Evolutionary conservation across 2,888 invertebrate species (phyloP), one percentile per base, ranked within the genome.

Genomic region (Drosophila kanekoi): DNA sequence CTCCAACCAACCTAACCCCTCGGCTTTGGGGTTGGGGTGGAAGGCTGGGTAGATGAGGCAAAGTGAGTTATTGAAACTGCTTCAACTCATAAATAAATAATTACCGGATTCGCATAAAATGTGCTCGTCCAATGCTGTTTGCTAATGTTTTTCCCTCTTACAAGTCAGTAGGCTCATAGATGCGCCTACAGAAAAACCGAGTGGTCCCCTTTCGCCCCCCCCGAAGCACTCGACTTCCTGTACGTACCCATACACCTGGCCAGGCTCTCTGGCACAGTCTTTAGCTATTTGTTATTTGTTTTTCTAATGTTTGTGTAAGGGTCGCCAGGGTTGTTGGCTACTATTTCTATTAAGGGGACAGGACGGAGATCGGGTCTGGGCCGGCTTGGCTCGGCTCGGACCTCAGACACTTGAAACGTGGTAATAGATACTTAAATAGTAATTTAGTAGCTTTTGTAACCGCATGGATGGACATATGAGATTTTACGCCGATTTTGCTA

Each of bases 41-140:
- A 8, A 8, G 40, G 49, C 40, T 44, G 57, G 2, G 47, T 49
- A 40, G 66, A 53, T 67, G 57, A 56, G 80, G 62, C 67, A 80
- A 85, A 83, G 84, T 90, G 89, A 91, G 89, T 91, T 91, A 91
- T 91, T 90, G 90, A 88, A 91, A 89, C 87, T 79, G 89, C 91
- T 90, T 87, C 82, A 89, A 85, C 89, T 91, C 89, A 91, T 92
- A 92, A 91, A 92, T 92, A 92, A 92, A 91, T 92, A 91, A 92
- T 92, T 91, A 91, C 84, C 69, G 77, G 79, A 84, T 85, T 83
- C 80, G 79, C 86, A 82, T 74, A 77, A 86, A 87, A 77, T 87
- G 68, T 74, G 77, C 68, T 77, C 54, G 75, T 72, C 81, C 77
- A 70, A 67, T 63, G 70, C 57, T 78, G 70, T 80, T 83, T 76